Base-by-base conservation (phyloP, 2,888 invertebrate species). In the Aporophyla nigra region DNA sequence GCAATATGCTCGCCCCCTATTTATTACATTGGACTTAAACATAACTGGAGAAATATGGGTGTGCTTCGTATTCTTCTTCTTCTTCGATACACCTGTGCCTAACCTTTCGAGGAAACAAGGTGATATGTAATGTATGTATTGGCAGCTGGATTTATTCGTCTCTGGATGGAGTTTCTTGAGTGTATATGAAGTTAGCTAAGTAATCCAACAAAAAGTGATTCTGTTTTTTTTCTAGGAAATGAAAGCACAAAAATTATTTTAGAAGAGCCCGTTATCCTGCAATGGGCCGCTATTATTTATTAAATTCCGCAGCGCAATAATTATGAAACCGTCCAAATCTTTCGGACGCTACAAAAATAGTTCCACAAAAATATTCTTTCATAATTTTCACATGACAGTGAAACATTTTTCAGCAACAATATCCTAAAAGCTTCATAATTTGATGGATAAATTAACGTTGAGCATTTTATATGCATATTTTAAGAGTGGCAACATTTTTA, bases 401-500 rank as follows among this genome's bases (percentile, higher is more conserved):
- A 58, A 61, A 72, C 7, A 71, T 77, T 80, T 83, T 84, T 77
- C 61, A 74, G 56, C 63, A 66, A 86, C 78, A 86, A 78, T 82
- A 74, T 76, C 19, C 70, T 76, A 66, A 87, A 82, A 87, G 83
- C 86, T 85, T 82, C 73, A 75, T 80, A 83, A 86, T 83, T 87
- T 85, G 86, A 86, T 86, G 82, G 82, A 73, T 73, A 82, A 87
- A 87, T 87, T 81, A 84, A 71, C 76, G 80, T 53, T 54, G 63
- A 77, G 73, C 73, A 82, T 87, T 86, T 78, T 76, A 51, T 71
- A 77, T 86, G 82, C 86, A 87, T 87, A 87, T 87, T 87, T 87
- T 61, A 81, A 58, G 61, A 83, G 65, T 51, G 78, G 46, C 53
- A 46, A 70, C 62, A 76, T 72, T 80, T 86, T 80, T 74, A 24